Percentiles rank a stretch among this genome's conserved stretches.
Evolutionary conservation across 2,888 invertebrate genomes (phyloP).

Genomic region (Helleia helle): DNA sequence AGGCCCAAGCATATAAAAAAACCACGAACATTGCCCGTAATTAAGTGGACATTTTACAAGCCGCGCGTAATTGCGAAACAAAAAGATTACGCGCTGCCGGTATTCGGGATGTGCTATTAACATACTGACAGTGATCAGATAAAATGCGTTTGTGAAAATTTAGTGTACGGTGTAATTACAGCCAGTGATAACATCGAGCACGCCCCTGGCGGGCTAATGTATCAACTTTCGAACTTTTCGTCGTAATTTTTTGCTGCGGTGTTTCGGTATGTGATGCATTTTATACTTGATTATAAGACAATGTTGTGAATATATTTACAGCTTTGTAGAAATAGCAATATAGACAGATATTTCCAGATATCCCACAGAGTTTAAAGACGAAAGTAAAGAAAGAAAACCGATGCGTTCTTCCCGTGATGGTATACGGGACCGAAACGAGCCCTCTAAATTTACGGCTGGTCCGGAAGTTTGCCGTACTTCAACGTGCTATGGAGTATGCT

Average conservation of each 20-base stretch:
- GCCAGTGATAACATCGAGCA: constrained; percentile 49
- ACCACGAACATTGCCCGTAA: not conserved
- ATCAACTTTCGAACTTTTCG: constrained; percentile 27
- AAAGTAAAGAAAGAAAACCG: too few species aligned
- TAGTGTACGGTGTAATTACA: constrained; percentile 61
- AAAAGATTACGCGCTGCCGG: constrained; percentile 35
- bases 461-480: too few species aligned
- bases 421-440: too few species aligned
- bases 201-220: constrained; percentile 44
- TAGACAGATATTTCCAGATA: too few species aligned
- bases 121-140: constrained; percentile 58
- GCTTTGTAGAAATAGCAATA: too few species aligned
- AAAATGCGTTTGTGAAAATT: constrained; percentile 59
- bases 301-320: too few species aligned
- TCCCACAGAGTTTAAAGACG: too few species aligned
- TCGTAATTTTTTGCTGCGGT: constrained; percentile 7
- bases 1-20: constrained; percentile 3
- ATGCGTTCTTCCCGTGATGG: too few species aligned
- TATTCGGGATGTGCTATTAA: constrained; percentile 57
- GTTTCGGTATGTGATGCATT: not conserved
- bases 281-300: not conserved
- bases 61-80: constrained; percentile 18
- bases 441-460: too few species aligned
- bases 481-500: too few species aligned
- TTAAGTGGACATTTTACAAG: constrained; percentile 12